Evolutionary conservation across 1,140 invertebrate species (phyloP), one percentile per base, ranked within the genome.

Genomic region (Aphelenchoides fujianensis): DNA sequence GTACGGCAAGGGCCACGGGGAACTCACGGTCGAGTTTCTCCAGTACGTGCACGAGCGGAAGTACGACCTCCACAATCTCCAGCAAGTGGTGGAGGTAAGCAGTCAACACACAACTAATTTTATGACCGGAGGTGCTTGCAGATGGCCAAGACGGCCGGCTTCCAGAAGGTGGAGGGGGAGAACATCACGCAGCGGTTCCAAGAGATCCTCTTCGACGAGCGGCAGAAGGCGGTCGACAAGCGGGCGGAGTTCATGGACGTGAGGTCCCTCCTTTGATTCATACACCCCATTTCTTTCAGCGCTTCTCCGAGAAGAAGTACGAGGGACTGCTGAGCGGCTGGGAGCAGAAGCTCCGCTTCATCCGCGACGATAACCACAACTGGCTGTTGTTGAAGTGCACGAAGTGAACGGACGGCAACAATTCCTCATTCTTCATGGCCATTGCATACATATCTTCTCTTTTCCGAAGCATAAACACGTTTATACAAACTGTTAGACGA

Each of bases 21-120:
- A 85, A 67, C 85, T 88, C 64, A 86, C 85, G 0, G 83, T 86
- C 19, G 81, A 87, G 35, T 89, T 89, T 79, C 77, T 85, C 57
- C 79, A 85, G 7, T 89, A 90, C 71, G 88, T 89, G 7, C 83
- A 85, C 62, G 86, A 88, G 72, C 79, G 89, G 79, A 87, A 88
- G 2, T 89, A 89, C 74, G 84, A 85, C 72, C 79, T 90, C 7
- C 80, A 88, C 9, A 87, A 86, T 5, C 85, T 88, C 12, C 64
- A 82, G 27, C 81, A 87, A 62, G 89, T 89, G 78, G 86, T 86
- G 57, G 77, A 88, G 74, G 85, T 88, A 59, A 67, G 83, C 16
- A 77, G 59, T 19, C 1, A 0, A 7, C 5, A 32, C n/a, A 66
- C 23, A 36, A 59, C 35, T 31, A 31, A 27, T 71, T 69, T 69